Percentiles rank a stretch among this genome's conserved stretches.
These are phyloP conservation scores for Tortricodes alternella DNA, from an alignment of 2,888 invertebrate species.

Conservation along the genomic window DNA sequence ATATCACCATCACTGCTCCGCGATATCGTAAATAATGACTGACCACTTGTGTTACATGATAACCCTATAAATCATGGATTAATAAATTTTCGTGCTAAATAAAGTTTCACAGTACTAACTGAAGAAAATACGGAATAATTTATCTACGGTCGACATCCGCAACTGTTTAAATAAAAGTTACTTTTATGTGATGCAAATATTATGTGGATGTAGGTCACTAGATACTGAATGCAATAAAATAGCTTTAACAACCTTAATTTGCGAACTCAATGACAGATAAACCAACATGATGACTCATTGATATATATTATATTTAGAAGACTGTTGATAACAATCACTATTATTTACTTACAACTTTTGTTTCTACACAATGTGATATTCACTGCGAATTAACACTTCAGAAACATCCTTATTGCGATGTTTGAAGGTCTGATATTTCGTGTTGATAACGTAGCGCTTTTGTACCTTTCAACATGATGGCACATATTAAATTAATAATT, in stretches of 20 bases:
- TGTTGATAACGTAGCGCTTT: too few species aligned
- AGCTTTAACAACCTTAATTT: slow-evolving; percentile 5
- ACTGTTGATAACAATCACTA: too few species aligned
- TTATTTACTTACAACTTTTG: too few species aligned
- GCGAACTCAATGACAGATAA: background rate
- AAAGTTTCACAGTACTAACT: slow-evolving; percentile 49
- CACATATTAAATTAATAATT: too few species aligned
- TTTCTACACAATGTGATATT: too few species aligned
- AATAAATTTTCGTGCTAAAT: slow-evolving; percentile 48
- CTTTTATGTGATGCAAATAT: slow-evolving; percentile 44
- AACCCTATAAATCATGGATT: slow-evolving; percentile 34
- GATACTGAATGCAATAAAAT: slow-evolving; percentile 20
- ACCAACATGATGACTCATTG: background rate
- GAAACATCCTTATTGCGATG: too few species aligned
- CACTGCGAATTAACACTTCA: too few species aligned
- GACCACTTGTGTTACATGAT: slow-evolving; percentile 44
- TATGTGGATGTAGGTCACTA: slow-evolving; percentile 52
- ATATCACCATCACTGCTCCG: slow-evolving; percentile 67
- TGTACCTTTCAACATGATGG: too few species aligned
- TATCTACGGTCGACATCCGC: slow-evolving; percentile 62
- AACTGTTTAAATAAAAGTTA: slow-evolving; percentile 55
- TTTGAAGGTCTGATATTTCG: too few species aligned
- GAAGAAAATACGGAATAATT: slow-evolving; percentile 42
- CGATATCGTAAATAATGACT: slow-evolving; percentile 43
- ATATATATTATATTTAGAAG: too few species aligned